Evolutionary conservation across 2,888 invertebrate species (phyloP).

Genomic region (Tenthredo distinguenda): DNA sequence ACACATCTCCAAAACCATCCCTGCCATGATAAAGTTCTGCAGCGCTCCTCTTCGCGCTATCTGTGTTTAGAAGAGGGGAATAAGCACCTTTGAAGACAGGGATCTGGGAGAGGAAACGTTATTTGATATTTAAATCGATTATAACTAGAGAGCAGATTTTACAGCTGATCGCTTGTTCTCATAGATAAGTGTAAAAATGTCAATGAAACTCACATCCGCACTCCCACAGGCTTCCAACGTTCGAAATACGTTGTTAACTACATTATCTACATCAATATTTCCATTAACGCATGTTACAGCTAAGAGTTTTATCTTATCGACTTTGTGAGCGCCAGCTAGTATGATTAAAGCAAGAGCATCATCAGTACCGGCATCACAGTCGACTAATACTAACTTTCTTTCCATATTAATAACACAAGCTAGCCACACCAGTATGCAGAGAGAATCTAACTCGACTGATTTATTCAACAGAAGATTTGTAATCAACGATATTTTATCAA

Average conservation of each 20-base stretch:
- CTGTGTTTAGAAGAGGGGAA: constrained; percentile 77
- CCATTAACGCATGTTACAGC: constrained; percentile 89
- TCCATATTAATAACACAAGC: constrained; percentile 58
- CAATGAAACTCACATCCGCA: constrained; percentile 81
- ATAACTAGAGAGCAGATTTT: background rate
- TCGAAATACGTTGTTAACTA: constrained; percentile 85
- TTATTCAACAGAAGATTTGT: background rate
- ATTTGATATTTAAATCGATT: background rate
- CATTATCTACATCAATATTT: constrained; percentile 86
- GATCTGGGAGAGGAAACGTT: constrained; percentile 79
- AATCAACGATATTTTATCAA: background rate
- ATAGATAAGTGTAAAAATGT: background rate
- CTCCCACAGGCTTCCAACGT: constrained; percentile 82
- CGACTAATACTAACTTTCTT: constrained; percentile 78
- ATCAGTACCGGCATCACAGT: constrained; percentile 84
- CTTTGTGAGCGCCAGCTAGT: constrained; percentile 80
- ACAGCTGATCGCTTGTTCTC: background rate
- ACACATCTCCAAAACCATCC: constrained; percentile 87
- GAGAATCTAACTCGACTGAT: background rate
- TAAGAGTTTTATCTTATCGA: constrained; percentile 79
- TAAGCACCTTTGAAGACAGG: constrained; percentile 86
- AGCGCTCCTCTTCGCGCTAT: constrained; percentile 70
- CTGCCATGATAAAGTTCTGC: constrained; percentile 81
- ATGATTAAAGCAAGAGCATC: constrained; percentile 84
- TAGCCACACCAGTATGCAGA: background rate